phyloP scores from a whole-genome alignment of 2,888 invertebrate species.

The Drosophila leonis region DNA sequence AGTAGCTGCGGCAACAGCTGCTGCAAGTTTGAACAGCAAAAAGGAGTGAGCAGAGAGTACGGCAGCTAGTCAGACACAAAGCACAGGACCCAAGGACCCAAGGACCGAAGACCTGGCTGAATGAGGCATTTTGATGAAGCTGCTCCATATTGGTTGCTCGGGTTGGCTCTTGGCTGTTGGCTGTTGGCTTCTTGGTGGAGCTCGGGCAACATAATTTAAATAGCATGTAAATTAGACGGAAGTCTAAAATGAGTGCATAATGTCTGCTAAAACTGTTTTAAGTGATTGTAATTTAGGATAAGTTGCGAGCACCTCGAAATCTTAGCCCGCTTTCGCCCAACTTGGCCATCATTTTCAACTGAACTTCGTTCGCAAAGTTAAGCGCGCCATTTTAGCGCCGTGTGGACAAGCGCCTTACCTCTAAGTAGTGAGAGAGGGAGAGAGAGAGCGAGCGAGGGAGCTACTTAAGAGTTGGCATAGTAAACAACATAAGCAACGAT shows the following conservation, averaged over 20 bases:
- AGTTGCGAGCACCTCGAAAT: slow-evolving; percentile 46
- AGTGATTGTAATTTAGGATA: slow-evolving; percentile 80
- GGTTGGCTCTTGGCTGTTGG: slow-evolving; percentile 13
- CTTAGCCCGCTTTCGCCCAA: slow-evolving; percentile 10
- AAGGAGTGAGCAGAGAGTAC: slow-evolving; percentile 35
- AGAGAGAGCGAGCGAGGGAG: neutral
- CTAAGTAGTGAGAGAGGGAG: neutral
- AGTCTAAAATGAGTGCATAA: slow-evolving; percentile 81
- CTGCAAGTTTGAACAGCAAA: slow-evolving; percentile 69
- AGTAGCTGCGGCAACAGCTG: slow-evolving; percentile 71
- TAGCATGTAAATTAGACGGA: slow-evolving; percentile 82
- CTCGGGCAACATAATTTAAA: slow-evolving; percentile 75
- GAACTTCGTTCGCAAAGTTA: slow-evolving; percentile 37
- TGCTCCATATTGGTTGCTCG: slow-evolving; percentile 66
- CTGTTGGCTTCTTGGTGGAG: slow-evolving; percentile 10
- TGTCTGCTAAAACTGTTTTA: slow-evolving; percentile 79
- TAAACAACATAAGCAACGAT: neutral
- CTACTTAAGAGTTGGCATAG: neutral
- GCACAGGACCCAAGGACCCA: slow-evolving; percentile 22
- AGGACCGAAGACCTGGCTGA: slow-evolving; percentile 31
- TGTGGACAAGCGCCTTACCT: slow-evolving; percentile 22
- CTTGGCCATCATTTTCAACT: slow-evolving; percentile 32
- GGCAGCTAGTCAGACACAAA: slow-evolving; percentile 52
- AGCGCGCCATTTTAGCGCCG: slow-evolving; percentile 22
- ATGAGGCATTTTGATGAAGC: slow-evolving; percentile 77